Conservation (phyloP, 2,888 invertebrate genomes). For the Trachelus iudaicus region DNA sequence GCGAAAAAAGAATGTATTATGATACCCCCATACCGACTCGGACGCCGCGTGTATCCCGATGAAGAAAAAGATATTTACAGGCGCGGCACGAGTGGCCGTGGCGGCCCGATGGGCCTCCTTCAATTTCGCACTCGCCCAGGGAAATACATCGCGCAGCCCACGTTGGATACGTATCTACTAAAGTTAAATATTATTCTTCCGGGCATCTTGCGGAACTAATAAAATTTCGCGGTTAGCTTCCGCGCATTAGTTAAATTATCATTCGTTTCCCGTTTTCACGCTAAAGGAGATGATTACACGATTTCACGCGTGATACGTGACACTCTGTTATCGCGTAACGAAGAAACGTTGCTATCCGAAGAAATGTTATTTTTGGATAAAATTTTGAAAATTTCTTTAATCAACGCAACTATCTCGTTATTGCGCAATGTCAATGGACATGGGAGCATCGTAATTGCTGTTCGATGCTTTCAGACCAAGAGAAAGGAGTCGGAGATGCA, state of each 20-base stretch:
- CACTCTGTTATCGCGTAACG: background rate
- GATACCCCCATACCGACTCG: background rate
- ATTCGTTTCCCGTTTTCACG: background rate
- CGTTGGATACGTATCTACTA: background rate
- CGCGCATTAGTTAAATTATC: background rate
- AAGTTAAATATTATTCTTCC: background rate
- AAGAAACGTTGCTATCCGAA: no score
- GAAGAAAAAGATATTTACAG: background rate
- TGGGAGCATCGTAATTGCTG: background rate
- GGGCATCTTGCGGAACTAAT: background rate
- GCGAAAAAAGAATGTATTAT: background rate
- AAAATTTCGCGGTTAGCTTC: background rate
- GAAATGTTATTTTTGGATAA: no score
- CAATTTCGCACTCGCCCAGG: background rate
- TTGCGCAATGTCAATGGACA: background rate
- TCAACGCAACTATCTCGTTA: no score
- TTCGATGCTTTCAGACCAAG: background rate
- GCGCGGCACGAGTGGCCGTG: background rate
- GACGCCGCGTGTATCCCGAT: background rate
- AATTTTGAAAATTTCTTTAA: no score
- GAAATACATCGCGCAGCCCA: background rate
- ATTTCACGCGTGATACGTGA: background rate
- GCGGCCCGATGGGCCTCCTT: background rate
- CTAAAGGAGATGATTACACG: background rate
- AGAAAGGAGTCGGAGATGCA: background rate